Percentiles rank a stretch among this genome's conserved stretches.
Conservation (phyloP, 2,113 vertebrate species). For the Hemicordylus capensis region DNA sequence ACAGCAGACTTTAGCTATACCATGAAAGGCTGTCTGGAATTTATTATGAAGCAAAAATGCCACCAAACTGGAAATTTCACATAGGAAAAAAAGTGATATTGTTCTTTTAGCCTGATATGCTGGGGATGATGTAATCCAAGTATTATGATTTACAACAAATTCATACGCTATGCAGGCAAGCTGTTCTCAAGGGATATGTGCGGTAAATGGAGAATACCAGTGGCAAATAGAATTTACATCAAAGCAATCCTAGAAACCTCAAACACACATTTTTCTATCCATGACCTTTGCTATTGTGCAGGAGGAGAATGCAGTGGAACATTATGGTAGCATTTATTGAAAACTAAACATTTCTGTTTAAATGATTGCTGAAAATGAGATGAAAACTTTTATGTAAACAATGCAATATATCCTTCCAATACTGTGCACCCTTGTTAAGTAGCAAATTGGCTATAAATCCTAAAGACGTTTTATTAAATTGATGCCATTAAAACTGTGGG, state of each 20-base stretch:
- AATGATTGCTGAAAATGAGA: constrained; percentile 57
- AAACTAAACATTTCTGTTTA: constrained; percentile 60
- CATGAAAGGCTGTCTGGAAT: constrained; percentile 72
- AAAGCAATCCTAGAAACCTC: constrained; percentile 71
- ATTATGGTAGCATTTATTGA: constrained; percentile 53
- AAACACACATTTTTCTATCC: constrained; percentile 61
- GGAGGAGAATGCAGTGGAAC: constrained; percentile 57
- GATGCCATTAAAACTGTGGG: constrained; percentile 39
- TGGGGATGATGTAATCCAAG: constrained; percentile 74
- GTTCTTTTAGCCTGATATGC: constrained; percentile 67
- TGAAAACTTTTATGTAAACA: constrained; percentile 53
- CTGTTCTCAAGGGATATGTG: constrained; percentile 58
- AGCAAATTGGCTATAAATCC: constrained; percentile 43
- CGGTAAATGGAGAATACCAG: constrained; percentile 69
- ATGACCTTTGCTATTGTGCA: constrained; percentile 69
- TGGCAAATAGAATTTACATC: constrained; percentile 66
- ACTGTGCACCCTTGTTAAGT: constrained; percentile 38
- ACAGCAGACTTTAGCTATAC: constrained; percentile 64
- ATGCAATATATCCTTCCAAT: constrained; percentile 41
- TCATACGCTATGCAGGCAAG: constrained; percentile 66
- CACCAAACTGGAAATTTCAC: constrained; percentile 77
- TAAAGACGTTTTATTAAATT: constrained; percentile 44
- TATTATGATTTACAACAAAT: constrained; percentile 73
- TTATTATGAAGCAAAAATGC: constrained; percentile 76
- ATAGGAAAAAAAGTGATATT: constrained; percentile 44